Percentiles rank a stretch among this genome's conserved stretches.
These are phyloP conservation scores for Aethina tumida DNA, from an alignment of 1,140 invertebrate genomes.

Conservation along the genomic window DNA sequence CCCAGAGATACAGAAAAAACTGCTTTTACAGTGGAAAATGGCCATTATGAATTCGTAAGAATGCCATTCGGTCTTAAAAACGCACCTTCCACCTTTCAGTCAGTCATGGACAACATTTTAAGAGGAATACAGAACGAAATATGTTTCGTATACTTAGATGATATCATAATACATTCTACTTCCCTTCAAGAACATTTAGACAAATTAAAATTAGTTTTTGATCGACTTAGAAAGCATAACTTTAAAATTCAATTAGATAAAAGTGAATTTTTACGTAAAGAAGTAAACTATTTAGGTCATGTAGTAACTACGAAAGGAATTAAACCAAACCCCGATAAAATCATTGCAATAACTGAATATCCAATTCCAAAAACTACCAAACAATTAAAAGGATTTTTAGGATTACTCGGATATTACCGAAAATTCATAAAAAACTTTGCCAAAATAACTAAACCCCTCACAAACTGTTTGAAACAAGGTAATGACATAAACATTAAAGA, in stretches of 20 bases:
- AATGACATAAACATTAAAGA: too few relatives aligned
- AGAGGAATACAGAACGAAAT: constrained; percentile 25
- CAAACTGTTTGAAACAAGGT: constrained; percentile 16
- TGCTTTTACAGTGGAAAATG: constrained; percentile 33
- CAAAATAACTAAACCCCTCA: constrained; percentile 5
- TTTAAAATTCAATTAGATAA: constrained; percentile 17
- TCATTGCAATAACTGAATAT: constrained; percentile 21
- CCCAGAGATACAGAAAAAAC: constrained; percentile 35
- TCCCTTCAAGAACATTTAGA: constrained; percentile 11
- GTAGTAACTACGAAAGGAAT: constrained; percentile 22
- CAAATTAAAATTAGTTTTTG: constrained; percentile 8
- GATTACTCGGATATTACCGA: constrained; percentile 13
- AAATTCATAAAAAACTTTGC: constrained; percentile 14
- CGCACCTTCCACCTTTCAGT: constrained; percentile 29
- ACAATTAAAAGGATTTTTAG: constrained; percentile 20
- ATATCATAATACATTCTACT: constrained; percentile 23
- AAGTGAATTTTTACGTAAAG: constrained; percentile 21
- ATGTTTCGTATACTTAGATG: constrained; percentile 32
- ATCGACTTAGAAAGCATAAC: constrained; percentile 9
- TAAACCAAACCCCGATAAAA: constrained; percentile 24
- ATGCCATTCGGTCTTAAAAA: constrained; percentile 25
- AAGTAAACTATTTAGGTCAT: constrained; percentile 34
- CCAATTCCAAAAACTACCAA: constrained; percentile 19
- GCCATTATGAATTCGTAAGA: constrained; percentile 33
- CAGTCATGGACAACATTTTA: constrained; percentile 26